Evolutionary conservation across 2,797 vertebrate species (phyloP), one percentile per base, ranked within the genome.

Genomic region (Coregonus sp.): DNA sequence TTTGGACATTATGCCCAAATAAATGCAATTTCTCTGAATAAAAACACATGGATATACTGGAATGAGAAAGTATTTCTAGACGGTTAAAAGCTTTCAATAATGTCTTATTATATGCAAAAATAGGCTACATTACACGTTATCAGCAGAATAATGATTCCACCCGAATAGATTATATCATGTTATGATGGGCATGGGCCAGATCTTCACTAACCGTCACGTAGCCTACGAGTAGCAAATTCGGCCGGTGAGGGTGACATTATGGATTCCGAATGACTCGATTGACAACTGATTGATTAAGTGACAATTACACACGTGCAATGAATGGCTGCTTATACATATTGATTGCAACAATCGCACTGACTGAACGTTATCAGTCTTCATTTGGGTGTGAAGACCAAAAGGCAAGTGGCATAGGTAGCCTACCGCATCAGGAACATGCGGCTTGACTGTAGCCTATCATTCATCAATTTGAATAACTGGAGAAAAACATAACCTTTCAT

Each of bases 311-410:
- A 75, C 59, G 29, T 67, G 40, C 31, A 20, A 59, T 33, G 15
- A 47, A 52, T 63, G 68, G 72, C 25, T 78, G 25, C 25, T 25
- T 25, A 73, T 47, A 61, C 29, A 16, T 76, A 82, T 73, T 77
- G 75, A 65, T 82, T 83, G 85, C 86, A 90, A 91, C 84, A 75
- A 81, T 77, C 84, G 54, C 78, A 31, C 20, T 52, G 71, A 78
- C 33, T 77, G 85, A 67, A 83, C 81, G 14, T 25, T 85, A 16
- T 56, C 12, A 31, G 59, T 67, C n/a, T 40, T 47, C 18, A 31
- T 75, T 37, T 75, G 16, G 37, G 77, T 69, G 72, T 29, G 59
- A 25, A 25, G n/a, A 63, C 59, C 50, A 7, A 75, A 33, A 50
- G 54, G 61, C 72, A 51, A 52, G 56, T 33, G 71, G 59, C 73